Conservation (phyloP, 2,113 vertebrate genomes). For the Mormyrus iriodes region DNA sequence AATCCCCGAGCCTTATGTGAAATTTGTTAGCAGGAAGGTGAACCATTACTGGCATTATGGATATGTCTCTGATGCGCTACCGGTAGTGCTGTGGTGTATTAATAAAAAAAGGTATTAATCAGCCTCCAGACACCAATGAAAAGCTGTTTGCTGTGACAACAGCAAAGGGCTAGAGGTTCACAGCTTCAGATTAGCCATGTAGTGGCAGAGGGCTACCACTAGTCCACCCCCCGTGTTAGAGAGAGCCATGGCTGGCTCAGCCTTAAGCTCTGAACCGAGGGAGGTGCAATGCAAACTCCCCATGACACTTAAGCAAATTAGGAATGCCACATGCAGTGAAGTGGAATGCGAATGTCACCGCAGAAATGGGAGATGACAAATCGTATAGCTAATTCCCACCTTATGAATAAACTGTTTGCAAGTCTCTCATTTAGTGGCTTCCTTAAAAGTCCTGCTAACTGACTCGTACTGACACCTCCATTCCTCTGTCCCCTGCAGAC, state of each 20-base stretch:
- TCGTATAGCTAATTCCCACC: neutral
- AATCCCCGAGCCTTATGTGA: neutral
- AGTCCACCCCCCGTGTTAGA: neutral
- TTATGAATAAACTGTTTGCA: neutral
- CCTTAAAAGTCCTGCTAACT: neutral
- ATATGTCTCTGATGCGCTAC: neutral
- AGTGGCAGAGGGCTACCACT: too few relatives aligned
- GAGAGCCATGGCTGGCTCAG: neutral
- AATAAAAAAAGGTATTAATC: neutral
- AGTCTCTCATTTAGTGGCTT: neutral
- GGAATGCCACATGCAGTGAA: neutral
- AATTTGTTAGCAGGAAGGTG: neutral
- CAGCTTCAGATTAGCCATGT: neutral
- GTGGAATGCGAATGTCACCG: neutral
- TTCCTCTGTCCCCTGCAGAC: conserved; percentile 59
- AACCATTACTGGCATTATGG: neutral
- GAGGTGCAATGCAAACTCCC: neutral
- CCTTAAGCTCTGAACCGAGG: neutral
- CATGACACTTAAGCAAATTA: neutral
- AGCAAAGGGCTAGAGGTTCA: neutral
- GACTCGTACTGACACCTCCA: neutral
- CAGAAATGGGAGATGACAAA: neutral
- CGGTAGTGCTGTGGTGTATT: neutral
- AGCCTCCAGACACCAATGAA: neutral
- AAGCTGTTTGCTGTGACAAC: neutral